Base-by-base conservation (phyloP, 2,113 vertebrate genomes). In the Pithys albifrons region DNA sequence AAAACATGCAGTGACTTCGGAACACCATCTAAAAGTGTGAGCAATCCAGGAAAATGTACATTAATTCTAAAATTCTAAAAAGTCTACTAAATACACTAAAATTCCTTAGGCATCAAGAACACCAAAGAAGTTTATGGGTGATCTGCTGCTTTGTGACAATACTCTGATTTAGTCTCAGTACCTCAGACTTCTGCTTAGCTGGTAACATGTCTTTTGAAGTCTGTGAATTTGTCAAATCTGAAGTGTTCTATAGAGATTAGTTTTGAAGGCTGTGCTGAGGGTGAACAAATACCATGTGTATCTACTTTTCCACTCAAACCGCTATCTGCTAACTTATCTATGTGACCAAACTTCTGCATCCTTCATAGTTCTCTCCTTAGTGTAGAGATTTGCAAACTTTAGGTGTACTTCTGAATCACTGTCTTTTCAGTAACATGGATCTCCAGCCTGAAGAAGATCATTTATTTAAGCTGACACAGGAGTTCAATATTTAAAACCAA, bases 201-300 rank as follows among this genome's bases (percentile, higher is more conserved):
- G 48, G 62, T 49, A 85, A 81, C 78, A 62, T 9, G 12, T 71
- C n/a, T 59, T 75, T 64, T 54, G 27, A 88, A 78, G 71, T 87
- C 43, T 70, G 33, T 57, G 66, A 31, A 62, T 64, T 89, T 90
- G 24, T 85, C 51, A 78, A 66, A 74, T 45, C 46, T n/a, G 46
- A 74, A 71, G 27, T 45, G 17, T 43, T 74, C 61, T 29, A 8
- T 20, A 43, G 39, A 39, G 41, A n/a, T 66, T 31, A 39, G 48
- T 81, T 82, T 92, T 85, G 46, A 74, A 71, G 33, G 19, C 31
- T 85, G 12, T 61, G 51, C 51, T 77, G 65, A 6, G 10, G 10
- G 9, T 81, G 48, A 85, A 22, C 4, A 67, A 45, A 39, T 15
- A 24, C 17, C 0, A 0, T 48, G 6, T 18, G 2, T 20, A 46